phyloP scores from a whole-genome alignment of 2,888 invertebrate genomes.

The Euspilapteryx auroguttella region DNA sequence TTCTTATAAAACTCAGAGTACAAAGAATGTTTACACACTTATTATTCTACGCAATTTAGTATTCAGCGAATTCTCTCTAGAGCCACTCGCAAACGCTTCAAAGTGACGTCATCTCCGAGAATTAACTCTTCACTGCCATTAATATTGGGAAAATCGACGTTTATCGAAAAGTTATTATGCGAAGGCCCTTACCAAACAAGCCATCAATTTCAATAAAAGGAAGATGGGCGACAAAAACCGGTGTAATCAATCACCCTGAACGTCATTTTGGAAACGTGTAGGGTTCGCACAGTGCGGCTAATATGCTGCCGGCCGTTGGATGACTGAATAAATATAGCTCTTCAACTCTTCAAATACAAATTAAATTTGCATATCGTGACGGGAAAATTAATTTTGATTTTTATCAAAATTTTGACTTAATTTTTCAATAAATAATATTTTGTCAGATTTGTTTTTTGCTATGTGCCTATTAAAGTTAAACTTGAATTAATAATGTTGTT shows the following conservation, averaged over 20 bases:
- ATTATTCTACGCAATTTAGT: too few relatives aligned
- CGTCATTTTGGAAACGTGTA: conserved; percentile 22
- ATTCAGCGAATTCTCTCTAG: too few relatives aligned
- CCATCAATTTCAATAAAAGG: conserved; percentile 45
- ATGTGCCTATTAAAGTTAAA: too few relatives aligned
- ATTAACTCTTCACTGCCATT: conserved; percentile 1
- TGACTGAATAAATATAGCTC: background rate
- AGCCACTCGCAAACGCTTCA: background rate
- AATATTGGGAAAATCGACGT: conserved; percentile 11
- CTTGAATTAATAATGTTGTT: too few relatives aligned
- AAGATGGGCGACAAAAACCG: conserved; percentile 30
- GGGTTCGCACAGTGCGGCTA: conserved; percentile 12
- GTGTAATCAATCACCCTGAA: conserved; percentile 26
- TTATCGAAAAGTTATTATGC: conserved; percentile 15
- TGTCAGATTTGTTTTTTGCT: too few relatives aligned
- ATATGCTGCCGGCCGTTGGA: background rate
- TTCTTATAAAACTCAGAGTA: too few relatives aligned
- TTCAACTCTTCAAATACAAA: too few relatives aligned
- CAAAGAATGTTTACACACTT: too few relatives aligned
- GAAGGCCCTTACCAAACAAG: conserved; percentile 15
- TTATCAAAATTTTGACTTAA: too few relatives aligned
- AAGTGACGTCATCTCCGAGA: background rate
- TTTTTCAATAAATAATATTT: too few relatives aligned
- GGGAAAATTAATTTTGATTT: too few relatives aligned
- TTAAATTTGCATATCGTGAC: too few relatives aligned